Base-by-base conservation (phyloP, 2,113 vertebrate species). In the Psilopsiagon aymara region DNA sequence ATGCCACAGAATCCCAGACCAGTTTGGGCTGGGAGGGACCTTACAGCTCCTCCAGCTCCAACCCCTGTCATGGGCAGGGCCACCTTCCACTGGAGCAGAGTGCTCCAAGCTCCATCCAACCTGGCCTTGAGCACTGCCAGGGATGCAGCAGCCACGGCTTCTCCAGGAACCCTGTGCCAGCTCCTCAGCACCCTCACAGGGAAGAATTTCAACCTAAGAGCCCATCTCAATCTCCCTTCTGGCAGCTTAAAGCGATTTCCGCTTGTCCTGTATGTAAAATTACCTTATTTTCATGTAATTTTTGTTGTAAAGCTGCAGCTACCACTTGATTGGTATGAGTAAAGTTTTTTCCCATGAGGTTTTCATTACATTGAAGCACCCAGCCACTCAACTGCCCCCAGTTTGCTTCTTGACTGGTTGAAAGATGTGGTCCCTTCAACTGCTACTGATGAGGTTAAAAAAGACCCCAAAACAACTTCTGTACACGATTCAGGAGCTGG, bases 301-400 rank as follows among this genome's bases (percentile, higher is more conserved):
- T 66, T 27, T 25, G 37, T 46, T 6, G 33, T 25, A n/a, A 57
- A 64, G 41, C 41, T 69, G 55, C 63, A 76, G 47, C 47, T 63
- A 4, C 31, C 17, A 4, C 17, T 17, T 27, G 20, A 11, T 41
- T 39, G 49, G 18, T 17, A 17, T 41, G 20, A 39, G 47, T 55
- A 53, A 74, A 29, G 1, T 6, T 44, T 68, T n/a, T 20, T 28
- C 8, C n/a, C 25, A 18, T 0, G 1, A 37, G 8, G 7, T 39
- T 88, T 85, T 66, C 23, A 16, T 16, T 21, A 6, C 3, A 15
- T 3, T 23, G 6, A 71, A 35, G 21, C 59, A 51, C 12, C 29
- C 49, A 19, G 35, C 25, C 6, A 6, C 81, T 28, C 27, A 21
- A 29, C 39, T 39, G 37, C 43, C 31, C 17, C 14, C 16, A 13